Evolutionary conservation across 2,113 vertebrate genomes (phyloP), one percentile per base, ranked within the genome.

Genomic region (Corythoichthys haematopterus): DNA sequence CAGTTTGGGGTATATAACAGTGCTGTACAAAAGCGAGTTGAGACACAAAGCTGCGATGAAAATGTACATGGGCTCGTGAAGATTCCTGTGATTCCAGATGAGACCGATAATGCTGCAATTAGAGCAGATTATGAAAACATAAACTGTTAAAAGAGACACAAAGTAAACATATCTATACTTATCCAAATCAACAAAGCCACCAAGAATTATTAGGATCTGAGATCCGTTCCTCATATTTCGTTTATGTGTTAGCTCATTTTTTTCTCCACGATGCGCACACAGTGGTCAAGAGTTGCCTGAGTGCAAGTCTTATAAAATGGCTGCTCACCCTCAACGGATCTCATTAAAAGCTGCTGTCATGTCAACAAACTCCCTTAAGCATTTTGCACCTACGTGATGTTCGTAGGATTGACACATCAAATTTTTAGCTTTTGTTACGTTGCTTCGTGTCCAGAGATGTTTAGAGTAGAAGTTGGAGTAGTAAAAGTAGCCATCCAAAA

Each of bases 41-140:
- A 57, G 33, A 2, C 33, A 57, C 33, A 57, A 36, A 57, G 55
- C 55, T 2, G 55, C 55, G 3, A 57, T 57, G 55, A 57, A 57
- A 57, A 57, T 6, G 16, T 57, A 57, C 55, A 57, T 57, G 2
- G 55, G 55, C 6, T 57, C 33, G 2, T 57, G 55, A 57, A 57
- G 55, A 33, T 57, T 57, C 55, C 55, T 57, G 33, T 57, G 55
- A 15, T 2, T 57, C 55, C 33, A 57, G 55, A 57, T 36, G 55
- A 57, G 11, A 6, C 12, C 13, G 8, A 57, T 57, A 14, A 57
- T 57, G 33, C 28, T 36, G 33, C 55, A 6, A 14, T 57, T 57
- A 5, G n/a, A 28, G n/a, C 8, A 53, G 8, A 53, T 2, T 16
- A 53, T 53, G 51, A 53, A 8, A 53, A 28, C 12, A 2, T 57